These are phyloP conservation scores for Cebus imitator DNA, from an alignment of 2,113 vertebrate species.

Conservation along the genomic window DNA sequence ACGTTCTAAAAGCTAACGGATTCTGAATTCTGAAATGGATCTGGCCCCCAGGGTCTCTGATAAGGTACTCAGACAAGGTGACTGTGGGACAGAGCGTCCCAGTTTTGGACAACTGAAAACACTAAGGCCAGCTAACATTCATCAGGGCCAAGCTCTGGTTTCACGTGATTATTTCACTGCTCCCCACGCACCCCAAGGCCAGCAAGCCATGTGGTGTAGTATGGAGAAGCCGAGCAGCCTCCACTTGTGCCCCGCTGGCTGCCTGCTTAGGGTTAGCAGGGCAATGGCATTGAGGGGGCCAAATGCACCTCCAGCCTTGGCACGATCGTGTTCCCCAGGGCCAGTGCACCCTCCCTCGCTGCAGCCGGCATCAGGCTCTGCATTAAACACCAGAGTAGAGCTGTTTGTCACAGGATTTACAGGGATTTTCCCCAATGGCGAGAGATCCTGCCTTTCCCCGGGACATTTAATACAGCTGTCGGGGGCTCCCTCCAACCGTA, in stretches of 20 bases:
- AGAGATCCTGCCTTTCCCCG: background rate
- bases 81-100: background rate
- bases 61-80: background rate
- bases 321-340: background rate
- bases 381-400: background rate
- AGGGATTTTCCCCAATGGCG: background rate
- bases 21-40: slow-evolving; percentile 29
- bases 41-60: slow-evolving; percentile 4
- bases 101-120: background rate
- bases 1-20: background rate
- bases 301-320: background rate
- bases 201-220: background rate
- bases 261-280: background rate
- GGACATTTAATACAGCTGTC: background rate
- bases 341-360: background rate
- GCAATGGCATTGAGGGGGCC: background rate
- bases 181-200: background rate
- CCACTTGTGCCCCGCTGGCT: background rate
- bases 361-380: background rate
- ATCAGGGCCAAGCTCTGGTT: background rate
- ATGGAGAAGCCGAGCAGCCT: background rate
- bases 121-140: background rate
- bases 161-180: rapidly evolving
- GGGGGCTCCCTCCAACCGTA: rapidly evolving
- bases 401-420: background rate